Conservation (phyloP, 2,113 vertebrate species). For the Scopus umbretta region DNA sequence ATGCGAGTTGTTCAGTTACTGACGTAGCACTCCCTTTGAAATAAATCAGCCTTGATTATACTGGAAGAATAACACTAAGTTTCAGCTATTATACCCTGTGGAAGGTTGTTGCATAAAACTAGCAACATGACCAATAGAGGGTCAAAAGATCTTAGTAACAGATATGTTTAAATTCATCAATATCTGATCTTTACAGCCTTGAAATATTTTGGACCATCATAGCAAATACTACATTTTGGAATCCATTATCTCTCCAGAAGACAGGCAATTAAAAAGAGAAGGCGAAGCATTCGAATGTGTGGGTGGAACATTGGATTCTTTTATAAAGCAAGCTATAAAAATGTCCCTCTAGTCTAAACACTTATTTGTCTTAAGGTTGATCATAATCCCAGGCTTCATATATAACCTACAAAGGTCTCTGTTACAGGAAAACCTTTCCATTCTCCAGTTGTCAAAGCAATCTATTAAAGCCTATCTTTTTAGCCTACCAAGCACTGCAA, state of each 20-base stretch:
- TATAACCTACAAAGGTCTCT: background rate
- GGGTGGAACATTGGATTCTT: background rate
- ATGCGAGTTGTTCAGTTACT: background rate
- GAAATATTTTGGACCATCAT: background rate
- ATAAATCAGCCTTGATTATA: background rate
- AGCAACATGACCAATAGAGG: background rate
- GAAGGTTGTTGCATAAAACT: background rate
- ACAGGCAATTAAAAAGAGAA: background rate
- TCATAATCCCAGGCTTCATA: background rate
- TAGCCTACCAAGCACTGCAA: background rate
- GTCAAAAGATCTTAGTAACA: background rate
- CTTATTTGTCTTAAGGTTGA: background rate
- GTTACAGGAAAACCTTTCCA: background rate
- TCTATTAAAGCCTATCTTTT: constrained; percentile 10
- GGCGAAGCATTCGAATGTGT: background rate
- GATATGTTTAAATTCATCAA: background rate
- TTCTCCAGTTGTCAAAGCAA: background rate
- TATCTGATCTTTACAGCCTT: background rate
- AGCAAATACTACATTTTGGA: background rate
- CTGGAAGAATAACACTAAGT: background rate
- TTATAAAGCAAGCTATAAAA: background rate
- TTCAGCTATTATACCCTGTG: background rate
- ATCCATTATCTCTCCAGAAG: background rate
- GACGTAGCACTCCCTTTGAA: background rate
- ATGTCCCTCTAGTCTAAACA: background rate